A percentile compares a stretch with the other conserved stretches of the same genome.
phyloP scores from a whole-genome alignment of 1,140 invertebrate genomes.

The Heliconius himera region DNA sequence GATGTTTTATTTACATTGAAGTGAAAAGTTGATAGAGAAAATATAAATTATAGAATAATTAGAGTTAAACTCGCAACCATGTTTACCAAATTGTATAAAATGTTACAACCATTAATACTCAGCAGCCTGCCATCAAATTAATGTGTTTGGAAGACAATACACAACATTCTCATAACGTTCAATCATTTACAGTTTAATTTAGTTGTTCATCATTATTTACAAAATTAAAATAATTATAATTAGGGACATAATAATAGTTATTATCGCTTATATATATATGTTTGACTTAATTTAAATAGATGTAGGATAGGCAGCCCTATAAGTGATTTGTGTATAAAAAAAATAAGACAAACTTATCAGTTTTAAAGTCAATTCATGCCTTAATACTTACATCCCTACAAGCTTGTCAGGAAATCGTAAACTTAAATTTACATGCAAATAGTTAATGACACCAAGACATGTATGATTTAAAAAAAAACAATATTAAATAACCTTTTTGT shows the following conservation, averaged over 20 bases:
- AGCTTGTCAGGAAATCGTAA: too few relatives aligned
- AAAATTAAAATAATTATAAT: background rate
- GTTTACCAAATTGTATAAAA: background rate
- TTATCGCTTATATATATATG: background rate
- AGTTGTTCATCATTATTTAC: conserved; percentile 10
- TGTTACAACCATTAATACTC: background rate
- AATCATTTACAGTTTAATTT: background rate
- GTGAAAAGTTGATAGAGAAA: background rate
- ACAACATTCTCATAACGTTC: background rate
- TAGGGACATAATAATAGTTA: too few relatives aligned
- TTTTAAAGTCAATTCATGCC: too few relatives aligned
- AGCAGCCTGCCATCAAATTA: background rate
- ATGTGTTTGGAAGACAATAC: background rate
- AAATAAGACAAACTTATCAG: background rate
- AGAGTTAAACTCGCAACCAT: background rate
- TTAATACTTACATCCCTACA: too few relatives aligned
- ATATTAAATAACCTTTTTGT: background rate
- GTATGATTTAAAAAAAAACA: background rate
- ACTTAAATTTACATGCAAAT: too few relatives aligned
- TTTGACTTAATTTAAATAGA: background rate
- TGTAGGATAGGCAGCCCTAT: background rate
- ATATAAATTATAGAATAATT: background rate
- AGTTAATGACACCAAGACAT: too few relatives aligned
- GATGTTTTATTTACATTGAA: conserved; percentile 1
- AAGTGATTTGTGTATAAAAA: background rate